Evolutionary conservation across 2,888 invertebrate genomes (phyloP), one percentile per base, ranked within the genome.

Genomic region (Trachelus troglodyta): DNA sequence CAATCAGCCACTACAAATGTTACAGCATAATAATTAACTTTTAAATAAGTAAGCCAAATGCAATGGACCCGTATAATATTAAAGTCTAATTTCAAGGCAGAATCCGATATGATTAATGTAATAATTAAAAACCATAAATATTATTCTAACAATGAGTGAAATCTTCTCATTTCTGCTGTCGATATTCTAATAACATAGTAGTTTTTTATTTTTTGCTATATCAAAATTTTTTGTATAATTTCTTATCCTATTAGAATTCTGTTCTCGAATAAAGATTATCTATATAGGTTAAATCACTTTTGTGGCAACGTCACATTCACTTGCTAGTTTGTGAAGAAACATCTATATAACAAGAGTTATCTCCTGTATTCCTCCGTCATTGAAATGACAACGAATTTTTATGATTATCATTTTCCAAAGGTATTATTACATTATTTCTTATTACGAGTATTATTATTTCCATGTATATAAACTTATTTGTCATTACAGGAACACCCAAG

Each of bases 401-500:
- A 79, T 37, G 81, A 83, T 75, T 74, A 76, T 35, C 80, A 80
- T 34, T 83, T 79, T 76, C 56, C 78, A 12, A 81, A 82, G 80
- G 83, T 83, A 77, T 69, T 73, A 9, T 56, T 9, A 23, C 6
- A 56, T 56, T 35, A 31, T 74, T 74, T 34, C 23, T 34, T 74
- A n/a, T 35, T 74, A 35, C 71, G 6, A 31, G 56, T 34, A 31
- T 74, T 23, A 12, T 73, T 71, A 31, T 76, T 76, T 34, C 3
- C 11, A 74, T 37, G 34, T 56, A 12, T 1, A 3, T 30, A 23
- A 74, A 23, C 56, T 68, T 75, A 12, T 73, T 68, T 75, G 11
- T 68, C 15, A 33, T 80, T 79, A 75, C 82, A 95, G 94, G 95
- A 96, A 86, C 96, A 97, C 91, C 97, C 97, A 9, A 93, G 95